Percentiles rank a stretch among this genome's conserved stretches.
These are phyloP conservation scores for Pithys albifrons DNA, from an alignment of 2,113 vertebrate genomes.

Conservation along the genomic window DNA sequence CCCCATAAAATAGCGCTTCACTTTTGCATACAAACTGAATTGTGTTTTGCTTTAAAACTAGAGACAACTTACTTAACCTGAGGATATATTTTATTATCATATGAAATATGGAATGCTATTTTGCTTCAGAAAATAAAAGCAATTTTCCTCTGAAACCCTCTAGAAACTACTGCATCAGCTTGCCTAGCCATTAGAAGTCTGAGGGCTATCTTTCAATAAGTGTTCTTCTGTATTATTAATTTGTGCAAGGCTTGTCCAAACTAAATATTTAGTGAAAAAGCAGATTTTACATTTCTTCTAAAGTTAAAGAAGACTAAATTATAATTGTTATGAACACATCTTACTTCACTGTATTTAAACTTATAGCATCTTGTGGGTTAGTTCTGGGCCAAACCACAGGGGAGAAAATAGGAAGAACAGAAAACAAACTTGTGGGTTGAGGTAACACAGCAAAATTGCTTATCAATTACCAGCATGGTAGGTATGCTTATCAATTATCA, in stretches of 20 bases:
- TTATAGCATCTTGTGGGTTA: not conserved
- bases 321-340: not conserved
- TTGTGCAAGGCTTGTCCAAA: constrained; percentile 1
- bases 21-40: constrained; percentile 65
- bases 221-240: constrained; percentile 19
- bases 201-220: constrained; percentile 38
- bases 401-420: not conserved
- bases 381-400: not conserved
- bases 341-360: not conserved
- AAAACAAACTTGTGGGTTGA: not conserved
- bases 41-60: constrained; percentile 61
- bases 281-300: not conserved
- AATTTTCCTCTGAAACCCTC: constrained; percentile 70
- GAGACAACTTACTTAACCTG: constrained; percentile 54
- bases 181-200: constrained; percentile 56
- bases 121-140: constrained; percentile 69
- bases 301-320: not conserved
- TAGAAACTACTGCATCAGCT: constrained; percentile 53
- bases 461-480: not conserved
- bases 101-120: constrained; percentile 65
- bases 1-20: constrained; percentile 32
- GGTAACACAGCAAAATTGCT: not conserved
- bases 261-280: not conserved
- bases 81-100: constrained; percentile 65
- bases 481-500: not conserved